These are phyloP conservation scores for Xestia ashworthii DNA, from an alignment of 2,888 invertebrate genomes.

Conservation along the genomic window DNA sequence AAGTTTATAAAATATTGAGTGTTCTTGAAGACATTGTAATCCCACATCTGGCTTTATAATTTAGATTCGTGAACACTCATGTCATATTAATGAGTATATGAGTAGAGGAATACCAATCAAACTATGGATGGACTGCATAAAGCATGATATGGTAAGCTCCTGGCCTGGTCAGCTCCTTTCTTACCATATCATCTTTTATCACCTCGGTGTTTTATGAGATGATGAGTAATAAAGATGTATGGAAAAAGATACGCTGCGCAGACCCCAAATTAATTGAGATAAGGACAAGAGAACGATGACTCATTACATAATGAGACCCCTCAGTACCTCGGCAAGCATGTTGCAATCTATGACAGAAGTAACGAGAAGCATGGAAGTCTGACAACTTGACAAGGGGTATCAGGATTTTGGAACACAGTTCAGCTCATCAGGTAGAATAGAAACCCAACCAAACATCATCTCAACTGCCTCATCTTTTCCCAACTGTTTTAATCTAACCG, in stretches of 20 bases:
- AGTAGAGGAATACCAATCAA: no score
- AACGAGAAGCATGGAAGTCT: not conserved
- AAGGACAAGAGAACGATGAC: no score
- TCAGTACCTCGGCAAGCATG: not conserved
- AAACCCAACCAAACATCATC: not conserved
- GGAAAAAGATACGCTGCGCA: no score
- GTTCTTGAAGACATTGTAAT: not conserved
- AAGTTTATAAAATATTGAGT: constrained; percentile 11
- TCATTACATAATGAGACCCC: not conserved
- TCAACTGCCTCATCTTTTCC: not conserved
- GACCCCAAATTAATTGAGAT: no score
- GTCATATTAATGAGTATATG: no score
- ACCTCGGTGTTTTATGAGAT: no score
- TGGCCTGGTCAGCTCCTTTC: no score
- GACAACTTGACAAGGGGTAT: not conserved
- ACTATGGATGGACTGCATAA: no score
- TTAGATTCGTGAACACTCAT: not conserved
- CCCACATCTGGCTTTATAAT: not conserved
- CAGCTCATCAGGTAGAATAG: not conserved
- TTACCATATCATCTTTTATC: no score
- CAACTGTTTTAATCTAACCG: no score
- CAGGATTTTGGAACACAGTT: not conserved
- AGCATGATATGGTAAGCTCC: no score
- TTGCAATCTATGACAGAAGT: not conserved
- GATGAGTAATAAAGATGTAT: no score